Percentiles rank a stretch among this genome's conserved stretches.
Evolutionary conservation across 2,797 vertebrate genomes (phyloP).

Genomic region (Pogonophryne albipinna): DNA sequence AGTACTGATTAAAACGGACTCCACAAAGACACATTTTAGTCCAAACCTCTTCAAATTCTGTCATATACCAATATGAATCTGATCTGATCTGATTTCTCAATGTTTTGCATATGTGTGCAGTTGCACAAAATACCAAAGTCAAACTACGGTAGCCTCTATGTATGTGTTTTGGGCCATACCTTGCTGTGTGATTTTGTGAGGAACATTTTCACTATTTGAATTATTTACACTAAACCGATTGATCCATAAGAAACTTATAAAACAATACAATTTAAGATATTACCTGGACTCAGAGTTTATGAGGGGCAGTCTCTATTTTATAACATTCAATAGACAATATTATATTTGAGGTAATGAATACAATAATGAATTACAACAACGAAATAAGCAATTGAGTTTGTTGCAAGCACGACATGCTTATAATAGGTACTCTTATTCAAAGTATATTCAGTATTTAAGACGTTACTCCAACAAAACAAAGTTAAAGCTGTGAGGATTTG

Average conservation of each 20-base stretch:
- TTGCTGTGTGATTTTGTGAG: background rate
- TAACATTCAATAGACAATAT: background rate
- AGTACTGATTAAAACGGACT: constrained; percentile 6
- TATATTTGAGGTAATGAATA: too few relatives aligned
- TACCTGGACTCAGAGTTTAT: background rate
- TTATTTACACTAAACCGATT: background rate
- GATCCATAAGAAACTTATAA: background rate
- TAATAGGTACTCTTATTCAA: background rate
- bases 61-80: too few relatives aligned
- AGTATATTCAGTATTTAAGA: too few relatives aligned
- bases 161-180: background rate
- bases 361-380: background rate
- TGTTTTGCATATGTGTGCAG: background rate
- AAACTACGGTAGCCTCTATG: background rate
- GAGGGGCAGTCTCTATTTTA: background rate
- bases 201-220: background rate
- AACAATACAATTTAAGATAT: constrained; percentile 4
- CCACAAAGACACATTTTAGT: constrained; percentile 10
- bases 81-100: background rate
- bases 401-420: background rate
- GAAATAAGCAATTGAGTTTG: background rate
- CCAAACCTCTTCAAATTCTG: background rate
- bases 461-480: constrained; percentile 15
- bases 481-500: constrained; percentile 32
- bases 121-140: background rate